Evolutionary conservation across 2,797 vertebrate genomes (phyloP).

Genomic region (Paguma larvata): DNA sequence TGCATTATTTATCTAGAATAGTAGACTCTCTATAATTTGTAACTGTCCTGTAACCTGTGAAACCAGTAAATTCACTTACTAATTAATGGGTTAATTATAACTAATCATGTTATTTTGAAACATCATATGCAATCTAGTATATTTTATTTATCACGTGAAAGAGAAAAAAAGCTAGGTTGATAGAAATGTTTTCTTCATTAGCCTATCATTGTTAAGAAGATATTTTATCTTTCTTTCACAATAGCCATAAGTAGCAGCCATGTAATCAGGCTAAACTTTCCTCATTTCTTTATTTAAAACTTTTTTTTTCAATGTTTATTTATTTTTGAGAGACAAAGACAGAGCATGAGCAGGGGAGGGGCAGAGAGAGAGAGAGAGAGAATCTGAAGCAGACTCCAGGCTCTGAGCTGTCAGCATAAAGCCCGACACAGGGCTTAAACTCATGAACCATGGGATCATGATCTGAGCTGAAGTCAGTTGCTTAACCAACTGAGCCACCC

Average conservation of each 20-base stretch:
- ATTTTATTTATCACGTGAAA: not conserved
- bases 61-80: not conserved
- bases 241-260: not conserved
- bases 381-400: too few species aligned
- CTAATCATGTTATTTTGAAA: not conserved
- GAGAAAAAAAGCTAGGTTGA: not conserved
- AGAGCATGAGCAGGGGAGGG: too few species aligned
- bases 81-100: not conserved
- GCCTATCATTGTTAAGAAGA: not conserved
- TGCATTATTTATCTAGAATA: not conserved
- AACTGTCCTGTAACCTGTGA: not conserved
- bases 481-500: too few species aligned
- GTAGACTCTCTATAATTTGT: not conserved
- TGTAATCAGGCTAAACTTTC: not conserved
- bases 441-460: too few species aligned
- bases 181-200: not conserved
- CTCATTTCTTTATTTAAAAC: constrained; percentile 13
- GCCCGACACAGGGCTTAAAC: too few species aligned
- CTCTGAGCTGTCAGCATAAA: too few species aligned
- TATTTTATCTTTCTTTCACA: not conserved
- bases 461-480: too few species aligned
- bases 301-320: too few species aligned
- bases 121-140: not conserved
- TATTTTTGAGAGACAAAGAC: too few species aligned
- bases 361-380: too few species aligned